Conservation (phyloP, 2,113 vertebrate genomes). For the Osmerus mordax region DNA sequence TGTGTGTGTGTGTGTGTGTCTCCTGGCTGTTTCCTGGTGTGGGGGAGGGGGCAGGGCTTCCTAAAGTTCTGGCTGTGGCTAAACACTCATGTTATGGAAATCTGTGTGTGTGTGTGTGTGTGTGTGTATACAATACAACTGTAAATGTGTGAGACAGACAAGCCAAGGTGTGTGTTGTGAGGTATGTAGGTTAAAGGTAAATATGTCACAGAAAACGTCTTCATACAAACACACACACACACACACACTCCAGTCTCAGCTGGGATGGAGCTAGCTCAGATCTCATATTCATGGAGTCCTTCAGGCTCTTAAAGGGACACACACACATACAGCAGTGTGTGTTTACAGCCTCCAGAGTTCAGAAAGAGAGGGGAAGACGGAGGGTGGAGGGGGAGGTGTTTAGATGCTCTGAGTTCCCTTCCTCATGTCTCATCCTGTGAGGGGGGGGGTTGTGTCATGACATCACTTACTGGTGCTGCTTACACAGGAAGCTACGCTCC, state of each 20-base stretch:
- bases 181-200: conserved; percentile 51
- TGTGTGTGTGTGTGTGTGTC: no score
- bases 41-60: no score
- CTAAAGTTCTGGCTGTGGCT: no score
- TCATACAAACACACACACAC: conserved; percentile 7
- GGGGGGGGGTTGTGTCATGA: background rate
- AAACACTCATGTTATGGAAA: no score
- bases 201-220: conserved; percentile 35
- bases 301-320: no score
- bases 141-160: no score
- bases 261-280: conserved; percentile 13
- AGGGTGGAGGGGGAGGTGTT: no score
- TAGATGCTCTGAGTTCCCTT: no score
- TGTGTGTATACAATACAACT: background rate
- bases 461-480: background rate
- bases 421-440: no score
- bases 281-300: background rate
- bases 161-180: background rate
- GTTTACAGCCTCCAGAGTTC: no score
- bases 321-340: background rate
- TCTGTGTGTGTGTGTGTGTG: background rate
- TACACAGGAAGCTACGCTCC: background rate
- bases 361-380: background rate
- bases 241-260: background rate
- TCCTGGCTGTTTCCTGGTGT: no score